Base-by-base conservation (phyloP, 2,797 vertebrate genomes). In the Salmo trutta region DNA sequence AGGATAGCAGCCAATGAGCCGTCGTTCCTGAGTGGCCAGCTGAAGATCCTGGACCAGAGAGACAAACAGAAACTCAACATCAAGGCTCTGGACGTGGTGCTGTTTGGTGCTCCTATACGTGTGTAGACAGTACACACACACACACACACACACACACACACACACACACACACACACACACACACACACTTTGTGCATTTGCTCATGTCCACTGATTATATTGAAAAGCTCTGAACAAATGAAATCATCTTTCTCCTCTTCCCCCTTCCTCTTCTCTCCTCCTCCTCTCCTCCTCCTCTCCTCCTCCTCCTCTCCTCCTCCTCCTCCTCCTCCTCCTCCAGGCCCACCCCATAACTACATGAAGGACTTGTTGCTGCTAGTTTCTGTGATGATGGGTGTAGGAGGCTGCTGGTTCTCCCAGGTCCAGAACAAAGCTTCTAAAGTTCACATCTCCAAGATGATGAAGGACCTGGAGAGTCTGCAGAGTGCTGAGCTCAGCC, bases 401-500 rank as follows among this genome's bases (percentile, higher is more conserved):
- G 97, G 98, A 21, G 98, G 97, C 77, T 98, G 97, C 93, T 98
- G 97, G 96, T 99, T 99, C 91, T 97, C 98, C 21, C 97, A 96
- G 84, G 93, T 93, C 1, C 98, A 99, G 88, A 99, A 96, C 93
- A 98, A 97, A 92, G 89, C 92, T 76, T 98, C 97, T 53, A 98
- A 97, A 92, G 90, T 97, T 80, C 97, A 99, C 85, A 94, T 99
- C 76, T 83, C 94, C 86, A 98, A 95, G 93, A 99, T 99, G 98
- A 99, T 99, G 93, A 99, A 97, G 93, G 98, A 99, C 82, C 92
- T 99, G 86, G 98, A 99, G 87, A 98, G 98, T 83, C 95, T 99
- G 7, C 98, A 99, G 84, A 96, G 92, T 56, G 98, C 98, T 80
- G 98, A 99, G 72, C 95, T 96, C 86, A 98, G 97, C 87, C 96